Conservation (phyloP, 2,888 invertebrate genomes). For the Neria commutata region DNA sequence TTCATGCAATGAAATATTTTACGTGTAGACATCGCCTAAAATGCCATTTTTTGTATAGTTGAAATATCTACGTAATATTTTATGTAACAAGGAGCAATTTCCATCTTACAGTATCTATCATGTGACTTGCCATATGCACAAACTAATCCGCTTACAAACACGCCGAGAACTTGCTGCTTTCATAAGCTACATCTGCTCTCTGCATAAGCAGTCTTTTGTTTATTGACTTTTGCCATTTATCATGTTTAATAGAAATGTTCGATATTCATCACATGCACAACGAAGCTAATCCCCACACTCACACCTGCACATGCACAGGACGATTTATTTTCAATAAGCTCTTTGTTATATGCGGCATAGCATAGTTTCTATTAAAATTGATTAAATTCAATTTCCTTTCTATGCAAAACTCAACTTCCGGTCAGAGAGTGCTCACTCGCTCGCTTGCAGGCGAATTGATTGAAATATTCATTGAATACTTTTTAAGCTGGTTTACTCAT, state of each 20-base stretch:
- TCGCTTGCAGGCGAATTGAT: constrained; percentile 45
- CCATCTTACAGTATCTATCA: too few species aligned
- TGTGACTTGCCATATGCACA: too few species aligned
- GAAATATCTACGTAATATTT: too few species aligned
- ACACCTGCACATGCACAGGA: neutral
- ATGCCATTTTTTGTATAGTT: too few species aligned
- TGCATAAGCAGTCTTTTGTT: too few species aligned
- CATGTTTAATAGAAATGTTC: neutral
- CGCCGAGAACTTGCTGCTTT: too few species aligned
- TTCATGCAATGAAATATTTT: too few species aligned
- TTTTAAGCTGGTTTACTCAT: constrained; percentile 53
- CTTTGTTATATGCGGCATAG: neutral
- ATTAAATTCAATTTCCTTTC: constrained; percentile 40
- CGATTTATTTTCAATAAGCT: neutral
- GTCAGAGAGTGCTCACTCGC: too few species aligned
- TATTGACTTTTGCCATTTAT: neutral
- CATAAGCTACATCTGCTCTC: too few species aligned
- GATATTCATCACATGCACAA: neutral
- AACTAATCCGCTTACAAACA: too few species aligned
- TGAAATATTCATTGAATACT: constrained; percentile 58
- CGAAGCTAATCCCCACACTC: neutral
- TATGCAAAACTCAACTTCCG: constrained; percentile 5
- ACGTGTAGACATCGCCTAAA: too few species aligned
- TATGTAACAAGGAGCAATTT: too few species aligned
- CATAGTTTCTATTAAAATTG: neutral